Base-by-base conservation (phyloP, 2,888 invertebrate species). In the Pseudococcus viburni region DNA sequence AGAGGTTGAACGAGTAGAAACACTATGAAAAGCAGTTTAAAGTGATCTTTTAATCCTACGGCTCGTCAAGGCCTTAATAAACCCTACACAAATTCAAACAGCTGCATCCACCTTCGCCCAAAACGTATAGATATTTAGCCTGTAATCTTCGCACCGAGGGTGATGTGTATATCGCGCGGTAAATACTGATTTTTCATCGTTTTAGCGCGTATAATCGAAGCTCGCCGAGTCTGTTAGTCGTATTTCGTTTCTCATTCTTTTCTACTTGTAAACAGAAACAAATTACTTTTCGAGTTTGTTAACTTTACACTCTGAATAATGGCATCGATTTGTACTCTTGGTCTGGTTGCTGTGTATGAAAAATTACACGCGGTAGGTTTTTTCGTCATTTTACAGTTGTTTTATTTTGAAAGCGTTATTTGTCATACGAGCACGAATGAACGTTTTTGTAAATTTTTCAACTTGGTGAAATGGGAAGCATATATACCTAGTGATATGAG, bases 11-110 rank as follows among this genome's bases (percentile, higher is more conserved):
- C 59, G 64, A 68, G 86, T 86, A 86, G 59, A 86, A 86, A 59
- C 64, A 86, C 86, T 59, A 59, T 46, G 86, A 86, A 86, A 86
- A 86, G 86, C 39, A 86, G 86, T 86, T 86, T 86, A 86, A 86
- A 68, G 86, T 86, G 86, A 86, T 86, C 86, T 86, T 86, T 86
- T 86, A 86, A 86, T 86, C 86, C 86, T 46, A 42, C 42, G 59
- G 86, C 86, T 86, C 86, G 86, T 68, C 86, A 46, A 68, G 64
- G 39, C 86, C 86, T 64, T 86, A 86, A 86, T 86, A 86, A 59
- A 68, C 86, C 68, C 86, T 42, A 64, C 42, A 64, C 68, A 68
- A 86, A 86, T 59, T 68, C 86, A 39, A 68, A 86, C 86, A 86
- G 68, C 68, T 86, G 86, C 86, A 86, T 86, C 86, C 86, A 86